These are phyloP conservation scores for Limnothrissa miodon DNA, from an alignment of 2,113 vertebrate species.

Conservation along the genomic window DNA sequence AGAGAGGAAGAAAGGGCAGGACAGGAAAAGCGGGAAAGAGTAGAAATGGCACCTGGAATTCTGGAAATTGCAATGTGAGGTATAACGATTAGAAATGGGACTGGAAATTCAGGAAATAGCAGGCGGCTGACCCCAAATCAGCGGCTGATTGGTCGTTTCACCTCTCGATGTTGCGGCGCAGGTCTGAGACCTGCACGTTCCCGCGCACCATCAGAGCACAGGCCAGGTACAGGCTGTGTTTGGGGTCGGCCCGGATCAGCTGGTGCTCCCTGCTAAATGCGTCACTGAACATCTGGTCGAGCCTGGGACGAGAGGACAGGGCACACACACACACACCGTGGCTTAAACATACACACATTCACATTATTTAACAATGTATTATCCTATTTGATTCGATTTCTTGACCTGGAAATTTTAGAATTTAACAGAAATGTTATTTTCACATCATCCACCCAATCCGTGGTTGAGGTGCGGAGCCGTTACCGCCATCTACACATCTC, in stretches of 20 bases:
- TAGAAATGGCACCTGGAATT: no score
- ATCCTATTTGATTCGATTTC: no score
- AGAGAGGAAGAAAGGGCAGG: background rate
- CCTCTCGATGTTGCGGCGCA: constrained; percentile 96
- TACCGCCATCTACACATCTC: no score
- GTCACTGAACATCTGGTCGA: constrained; percentile 98
- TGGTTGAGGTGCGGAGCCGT: no score
- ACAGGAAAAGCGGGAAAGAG: no score
- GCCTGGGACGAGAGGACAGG: constrained; percentile 58
- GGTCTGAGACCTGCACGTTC: constrained; percentile 90
- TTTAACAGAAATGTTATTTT: no score
- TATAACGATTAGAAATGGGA: no score
- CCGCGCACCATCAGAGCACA: constrained; percentile 92
- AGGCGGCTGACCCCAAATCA: background rate
- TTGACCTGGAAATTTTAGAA: no score
- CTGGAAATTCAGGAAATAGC: no score
- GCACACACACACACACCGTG: constrained; percentile 34
- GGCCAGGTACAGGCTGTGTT: constrained; percentile 85
- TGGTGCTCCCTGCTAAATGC: constrained; percentile 95
- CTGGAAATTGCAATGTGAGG: no score
- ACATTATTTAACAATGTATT: no score
- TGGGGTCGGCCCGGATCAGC: constrained; percentile 87
- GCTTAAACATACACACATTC: background rate
- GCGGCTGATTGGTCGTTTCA: constrained; percentile 44
- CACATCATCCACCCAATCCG: no score